Base-by-base conservation (phyloP, 2,797 vertebrate genomes). In the Diceros bicornis region DNA sequence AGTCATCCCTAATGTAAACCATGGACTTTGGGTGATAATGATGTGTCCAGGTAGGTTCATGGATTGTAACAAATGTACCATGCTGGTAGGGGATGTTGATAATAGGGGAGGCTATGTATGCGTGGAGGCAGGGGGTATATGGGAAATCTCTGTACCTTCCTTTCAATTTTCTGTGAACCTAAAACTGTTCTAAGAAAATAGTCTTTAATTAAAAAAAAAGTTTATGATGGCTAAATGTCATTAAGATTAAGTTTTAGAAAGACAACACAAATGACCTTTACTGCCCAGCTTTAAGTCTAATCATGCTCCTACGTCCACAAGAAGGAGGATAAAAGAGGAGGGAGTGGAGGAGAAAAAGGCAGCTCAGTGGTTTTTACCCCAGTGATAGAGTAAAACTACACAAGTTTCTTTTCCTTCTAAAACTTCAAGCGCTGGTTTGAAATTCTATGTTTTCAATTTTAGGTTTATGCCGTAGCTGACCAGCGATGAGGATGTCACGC, bases 221-320 rank as follows among this genome's bases (percentile, higher is more conserved):
- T 17, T 61, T 55, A 79, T 37, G 10, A 61, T 16, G n/a, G 47
- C 37, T 94, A 74, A 93, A 88, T 37, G 14, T 69, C 84, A 44
- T 68, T 57, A 86, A 78, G 44, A 57, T 34, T 34, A 92, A 79
- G 32, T 95, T 91, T 87, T 75, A 44, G 55, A 72, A 87, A 88
- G 37, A 64, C 32, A 86, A 62, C 11, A 47, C 7, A 78, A 55
- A 77, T 32, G 71, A 25, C 37, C 25, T 90, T 94, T n/a, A 25
- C 52, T 55, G 41, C 44, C 71, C 13, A 82, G 7, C 3, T 29
- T 68, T 82, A 98, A 69, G 55, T 44, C 20, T 78, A 44, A 44
- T 64, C 37, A 29, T 32, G 59, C 27, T 78, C 29, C 29, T 32
- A 3, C 1, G 44, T 8, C 29, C 29, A 78, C 21, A 44, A 29